Evolutionary conservation across 1,140 invertebrate species (phyloP).

Genomic region (Apis mellifera): Amel_HAv3.1 CM009932.2:9875501-9876000

Average conservation of each 20-base stretch:
- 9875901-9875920: not conserved
- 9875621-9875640: slow-evolving; percentile 6
- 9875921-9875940: slow-evolving; percentile 39
- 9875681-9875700: slow-evolving; percentile 46
- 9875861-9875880: slow-evolving; percentile 37
- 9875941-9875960: slow-evolving; percentile 2
- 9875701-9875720: slow-evolving; percentile 43
- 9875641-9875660: slow-evolving; percentile 25
- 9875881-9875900: slow-evolving; percentile 21
- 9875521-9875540: no score
- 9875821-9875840: slow-evolving; percentile 22
- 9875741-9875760: no score
- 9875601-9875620: slow-evolving; percentile 38
- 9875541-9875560: no score
- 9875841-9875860: slow-evolving; percentile 40
- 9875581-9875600: not conserved
- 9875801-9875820: not conserved
- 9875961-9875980: not conserved
- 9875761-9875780: slow-evolving; percentile 45
- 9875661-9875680: slow-evolving; percentile 19
- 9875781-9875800: slow-evolving; percentile 29
- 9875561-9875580: not conserved
- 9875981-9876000: slow-evolving; percentile 1
- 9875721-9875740: not conserved
- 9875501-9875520: not conserved